Percentiles rank a stretch among this genome's conserved stretches.
Evolutionary conservation across 2,113 vertebrate genomes (phyloP).

Genomic region (Vulpes ferrilata): DNA sequence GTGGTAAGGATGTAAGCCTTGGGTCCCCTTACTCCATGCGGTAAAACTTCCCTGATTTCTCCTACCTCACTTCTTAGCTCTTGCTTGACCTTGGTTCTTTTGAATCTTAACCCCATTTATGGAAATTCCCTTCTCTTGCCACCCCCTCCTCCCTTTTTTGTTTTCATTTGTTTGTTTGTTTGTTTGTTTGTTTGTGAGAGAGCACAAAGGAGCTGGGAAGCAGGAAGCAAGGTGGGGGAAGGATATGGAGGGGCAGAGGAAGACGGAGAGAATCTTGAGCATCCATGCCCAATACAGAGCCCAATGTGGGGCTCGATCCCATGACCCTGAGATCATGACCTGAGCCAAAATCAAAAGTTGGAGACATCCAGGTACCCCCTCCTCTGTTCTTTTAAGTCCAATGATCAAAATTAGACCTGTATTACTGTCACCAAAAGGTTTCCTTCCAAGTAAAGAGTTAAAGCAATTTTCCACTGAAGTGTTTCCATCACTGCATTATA

Average conservation of each 20-base stretch:
- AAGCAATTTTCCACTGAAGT: conserved; percentile 11
- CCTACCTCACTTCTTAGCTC: background rate
- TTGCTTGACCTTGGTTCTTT: background rate
- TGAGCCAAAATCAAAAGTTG: background rate
- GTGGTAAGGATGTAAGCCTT: background rate
- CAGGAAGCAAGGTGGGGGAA: background rate
- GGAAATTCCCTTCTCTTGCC: background rate
- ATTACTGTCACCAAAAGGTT: background rate
- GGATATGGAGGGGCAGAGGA: background rate
- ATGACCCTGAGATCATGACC: background rate
- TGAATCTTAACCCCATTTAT: background rate
- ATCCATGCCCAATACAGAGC: background rate
- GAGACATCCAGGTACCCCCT: background rate
- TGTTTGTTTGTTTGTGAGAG: background rate
- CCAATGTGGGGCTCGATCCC: background rate
- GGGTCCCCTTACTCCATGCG: background rate
- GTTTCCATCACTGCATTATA: background rate
- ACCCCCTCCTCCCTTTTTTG: background rate
- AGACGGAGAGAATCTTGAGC: background rate
- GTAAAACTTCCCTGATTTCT: background rate
- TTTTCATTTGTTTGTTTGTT: background rate
- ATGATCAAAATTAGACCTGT: background rate
- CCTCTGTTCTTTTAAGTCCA: background rate
- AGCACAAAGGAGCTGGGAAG: background rate
- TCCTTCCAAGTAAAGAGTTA: conserved; percentile 8